Base-by-base conservation (phyloP, 2,113 vertebrate genomes). In the Andinoacara biseriatus region DNA sequence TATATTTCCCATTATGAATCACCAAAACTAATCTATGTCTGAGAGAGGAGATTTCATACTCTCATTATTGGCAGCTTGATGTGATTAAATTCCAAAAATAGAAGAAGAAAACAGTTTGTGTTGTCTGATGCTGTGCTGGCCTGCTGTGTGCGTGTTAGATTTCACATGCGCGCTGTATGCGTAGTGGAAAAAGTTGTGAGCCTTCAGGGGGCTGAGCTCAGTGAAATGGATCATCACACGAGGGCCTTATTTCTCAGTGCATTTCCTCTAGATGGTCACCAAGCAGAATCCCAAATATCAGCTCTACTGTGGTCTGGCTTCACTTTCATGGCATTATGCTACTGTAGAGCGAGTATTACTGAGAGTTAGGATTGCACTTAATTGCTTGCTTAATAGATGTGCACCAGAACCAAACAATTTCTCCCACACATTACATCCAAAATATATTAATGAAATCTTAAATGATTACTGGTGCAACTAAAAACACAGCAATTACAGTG, bases 31-130 rank as follows among this genome's bases (percentile, higher is more conserved):
- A 18, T 20, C 20, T 7, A 7, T 54, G 9, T 3, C 2, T 46
- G 54, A 81, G 74, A 74, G 67, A 60, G 74, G 3, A 54, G 59
- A 62, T 63, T 52, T 54, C 52, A 54, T 20, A 18, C 49, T 18
- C 15, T 58, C 22, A 13, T 13, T 58, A 13, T 13, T 58, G 20
- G 7, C 54, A 18, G 40, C 22, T 5, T 15, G 43, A 69, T 58
- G 59, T 74, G 62, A 77, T 89, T 62, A 62, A 62, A 82, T 90
- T 88, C 20, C 26, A 56, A 49, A 58, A 79, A 78, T 62, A 65
- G 56, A 1, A 63, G 35, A 67, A 43, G 33, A 62, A 78, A 87
- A 75, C 74, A 78, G 78, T 85, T 65, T 80, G 74, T 83, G 76
- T 65, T 78, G 78, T 72, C 81, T 54, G 76, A 29, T 24, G 2